Conservation (phyloP, 2,888 invertebrate genomes). For the Gasteruption jaculator region DNA sequence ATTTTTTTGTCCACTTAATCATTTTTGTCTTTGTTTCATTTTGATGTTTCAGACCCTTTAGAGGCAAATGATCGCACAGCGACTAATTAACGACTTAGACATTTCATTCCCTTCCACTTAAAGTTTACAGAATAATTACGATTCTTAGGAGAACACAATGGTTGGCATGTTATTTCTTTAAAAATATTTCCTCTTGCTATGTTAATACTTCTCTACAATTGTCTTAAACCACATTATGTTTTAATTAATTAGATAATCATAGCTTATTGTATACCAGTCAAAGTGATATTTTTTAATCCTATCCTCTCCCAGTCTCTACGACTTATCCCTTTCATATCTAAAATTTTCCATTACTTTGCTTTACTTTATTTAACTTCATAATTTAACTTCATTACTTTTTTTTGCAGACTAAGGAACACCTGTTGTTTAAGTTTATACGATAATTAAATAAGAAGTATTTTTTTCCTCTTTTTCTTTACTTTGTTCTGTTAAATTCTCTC, state of each 20-base stretch:
- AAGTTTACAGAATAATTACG: constrained; percentile 43
- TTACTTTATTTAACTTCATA: constrained; percentile 10
- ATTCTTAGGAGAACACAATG: constrained; percentile 45
- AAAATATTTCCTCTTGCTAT: constrained; percentile 37
- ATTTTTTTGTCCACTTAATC: too few species aligned
- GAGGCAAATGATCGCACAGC: constrained; percentile 28
- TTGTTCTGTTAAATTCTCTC: too few species aligned
- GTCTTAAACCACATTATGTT: constrained; percentile 35
- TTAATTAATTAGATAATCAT: constrained; percentile 39
- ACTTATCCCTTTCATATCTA: constrained; percentile 14
- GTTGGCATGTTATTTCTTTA: constrained; percentile 41
- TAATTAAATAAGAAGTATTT: constrained; percentile 34
- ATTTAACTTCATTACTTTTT: too few species aligned
- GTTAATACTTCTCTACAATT: constrained; percentile 33
- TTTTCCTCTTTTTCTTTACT: constrained; percentile 23
- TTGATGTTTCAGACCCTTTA: constrained; percentile 17
- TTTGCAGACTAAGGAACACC: too few species aligned
- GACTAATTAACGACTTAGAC: constrained; percentile 44
- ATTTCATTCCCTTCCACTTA: constrained; percentile 30
- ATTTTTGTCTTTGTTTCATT: constrained; percentile 3
- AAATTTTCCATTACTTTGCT: constrained; percentile 13
- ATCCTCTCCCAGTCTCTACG: constrained; percentile 20
- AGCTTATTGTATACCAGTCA: constrained; percentile 36
- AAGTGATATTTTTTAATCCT: constrained; percentile 36
- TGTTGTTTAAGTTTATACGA: constrained; percentile 24